These are phyloP conservation scores for Saturnia pavonia DNA, from an alignment of 2,888 invertebrate species.

Conservation along the genomic window DNA sequence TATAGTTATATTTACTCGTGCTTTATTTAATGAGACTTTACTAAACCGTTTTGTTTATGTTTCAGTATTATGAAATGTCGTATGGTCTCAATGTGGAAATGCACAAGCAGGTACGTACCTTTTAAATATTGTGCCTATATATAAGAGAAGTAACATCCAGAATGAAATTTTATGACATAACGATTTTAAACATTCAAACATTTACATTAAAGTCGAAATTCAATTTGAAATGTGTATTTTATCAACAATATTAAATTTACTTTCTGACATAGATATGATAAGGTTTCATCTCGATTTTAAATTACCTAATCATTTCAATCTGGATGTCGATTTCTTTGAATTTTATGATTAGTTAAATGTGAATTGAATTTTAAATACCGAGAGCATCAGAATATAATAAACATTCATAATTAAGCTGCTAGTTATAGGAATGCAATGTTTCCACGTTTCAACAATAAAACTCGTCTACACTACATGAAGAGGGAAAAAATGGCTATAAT, in stretches of 20 bases:
- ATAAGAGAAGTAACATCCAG: not conserved
- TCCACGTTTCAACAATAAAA: slow-evolving; percentile 51
- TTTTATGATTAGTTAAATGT: not conserved
- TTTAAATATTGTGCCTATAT: not conserved
- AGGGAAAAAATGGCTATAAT: slow-evolving; percentile 50
- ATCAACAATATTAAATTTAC: not conserved
- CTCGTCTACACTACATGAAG: slow-evolving; percentile 39
- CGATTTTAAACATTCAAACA: too few species aligned
- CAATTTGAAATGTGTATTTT: too few species aligned
- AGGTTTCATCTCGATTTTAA: too few species aligned
- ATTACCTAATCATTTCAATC: not conserved
- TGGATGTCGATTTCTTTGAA: not conserved
- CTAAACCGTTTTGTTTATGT: slow-evolving; percentile 77
- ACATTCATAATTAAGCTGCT: not conserved
- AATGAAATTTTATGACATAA: not conserved
- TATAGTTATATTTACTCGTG: slow-evolving; percentile 50
- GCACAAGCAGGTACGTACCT: slow-evolving; percentile 94
- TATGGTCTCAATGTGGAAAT: slow-evolving; percentile 98
- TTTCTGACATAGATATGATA: not conserved
- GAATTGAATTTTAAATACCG: not conserved
- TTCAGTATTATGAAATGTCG: slow-evolving; percentile 99
- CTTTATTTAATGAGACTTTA: slow-evolving; percentile 15
- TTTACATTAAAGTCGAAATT: too few species aligned
- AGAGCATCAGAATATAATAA: not conserved
- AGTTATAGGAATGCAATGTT: slow-evolving; percentile 32